Conservation (phyloP, 2,888 invertebrate species). For the Piscicola geometra region DNA sequence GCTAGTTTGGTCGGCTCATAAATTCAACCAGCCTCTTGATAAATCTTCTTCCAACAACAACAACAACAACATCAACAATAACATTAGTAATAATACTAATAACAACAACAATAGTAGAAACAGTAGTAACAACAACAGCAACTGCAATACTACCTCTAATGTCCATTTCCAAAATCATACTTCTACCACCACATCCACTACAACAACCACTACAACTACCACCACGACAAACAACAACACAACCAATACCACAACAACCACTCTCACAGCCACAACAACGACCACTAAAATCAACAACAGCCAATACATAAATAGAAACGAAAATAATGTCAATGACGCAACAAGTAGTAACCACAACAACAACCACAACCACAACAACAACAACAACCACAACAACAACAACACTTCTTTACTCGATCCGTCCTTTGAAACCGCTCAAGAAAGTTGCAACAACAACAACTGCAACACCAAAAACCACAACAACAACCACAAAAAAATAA, state of each 20-base stretch:
- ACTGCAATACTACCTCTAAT: background rate
- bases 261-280: background rate
- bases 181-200: background rate
- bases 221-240: background rate
- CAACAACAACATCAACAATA: background rate
- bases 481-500: too few species aligned
- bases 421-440: conserved; percentile 1
- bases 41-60: conserved; percentile 1
- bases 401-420: background rate
- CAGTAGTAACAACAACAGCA: background rate
- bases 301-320: background rate
- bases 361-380: background rate
- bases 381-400: background rate
- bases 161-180: background rate
- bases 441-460: too few species aligned
- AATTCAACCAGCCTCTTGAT: conserved; percentile 41
- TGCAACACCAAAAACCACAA: too few species aligned
- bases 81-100: background rate
- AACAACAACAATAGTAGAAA: background rate
- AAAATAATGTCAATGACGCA: background rate
- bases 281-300: background rate
- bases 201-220: background rate
- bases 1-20: conserved; percentile 92
- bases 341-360: background rate
- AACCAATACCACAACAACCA: background rate